Percentiles rank a stretch among this genome's conserved stretches.
phyloP scores from a whole-genome alignment of 2,797 vertebrate genomes.

The Galagoides demidoff region DNA sequence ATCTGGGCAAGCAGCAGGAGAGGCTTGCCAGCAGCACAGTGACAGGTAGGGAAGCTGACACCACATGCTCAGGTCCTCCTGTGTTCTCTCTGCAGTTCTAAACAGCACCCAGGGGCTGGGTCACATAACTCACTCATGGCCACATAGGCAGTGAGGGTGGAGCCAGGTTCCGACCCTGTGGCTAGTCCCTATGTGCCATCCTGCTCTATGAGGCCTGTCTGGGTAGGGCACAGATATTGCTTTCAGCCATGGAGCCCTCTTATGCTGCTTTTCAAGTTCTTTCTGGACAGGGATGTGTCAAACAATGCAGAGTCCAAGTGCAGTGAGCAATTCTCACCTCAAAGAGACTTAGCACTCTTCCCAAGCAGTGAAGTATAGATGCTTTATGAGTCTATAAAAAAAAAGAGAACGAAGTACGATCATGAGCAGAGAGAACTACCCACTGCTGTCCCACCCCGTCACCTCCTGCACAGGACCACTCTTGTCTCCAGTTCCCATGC shows the following conservation, averaged over 20 bases:
- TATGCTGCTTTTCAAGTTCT: background rate
- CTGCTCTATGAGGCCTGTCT: accelerated
- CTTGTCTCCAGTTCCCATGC: background rate
- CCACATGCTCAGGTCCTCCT: background rate
- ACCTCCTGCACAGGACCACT: too few relatives aligned
- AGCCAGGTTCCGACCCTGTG: background rate
- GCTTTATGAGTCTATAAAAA: constrained; percentile 90
- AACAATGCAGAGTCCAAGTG: background rate
- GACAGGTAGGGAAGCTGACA: background rate
- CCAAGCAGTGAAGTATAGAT: constrained; percentile 94
- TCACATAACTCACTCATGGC: too few relatives aligned
- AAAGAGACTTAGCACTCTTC: constrained; percentile 95
- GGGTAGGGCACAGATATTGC: background rate
- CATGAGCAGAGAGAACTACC: background rate
- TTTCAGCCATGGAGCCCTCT: background rate
- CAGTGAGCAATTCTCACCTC: constrained; percentile 88
- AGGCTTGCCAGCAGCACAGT: background rate
- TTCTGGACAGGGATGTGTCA: background rate
- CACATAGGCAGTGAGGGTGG: background rate
- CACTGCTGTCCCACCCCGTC: too few relatives aligned
- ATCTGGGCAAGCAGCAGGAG: background rate
- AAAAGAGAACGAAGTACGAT: background rate
- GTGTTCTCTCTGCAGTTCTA: background rate
- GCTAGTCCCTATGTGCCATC: background rate
- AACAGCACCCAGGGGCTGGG: too few relatives aligned